Base-by-base conservation (phyloP, 2,888 invertebrate species). In the Pteria penguin region DNA sequence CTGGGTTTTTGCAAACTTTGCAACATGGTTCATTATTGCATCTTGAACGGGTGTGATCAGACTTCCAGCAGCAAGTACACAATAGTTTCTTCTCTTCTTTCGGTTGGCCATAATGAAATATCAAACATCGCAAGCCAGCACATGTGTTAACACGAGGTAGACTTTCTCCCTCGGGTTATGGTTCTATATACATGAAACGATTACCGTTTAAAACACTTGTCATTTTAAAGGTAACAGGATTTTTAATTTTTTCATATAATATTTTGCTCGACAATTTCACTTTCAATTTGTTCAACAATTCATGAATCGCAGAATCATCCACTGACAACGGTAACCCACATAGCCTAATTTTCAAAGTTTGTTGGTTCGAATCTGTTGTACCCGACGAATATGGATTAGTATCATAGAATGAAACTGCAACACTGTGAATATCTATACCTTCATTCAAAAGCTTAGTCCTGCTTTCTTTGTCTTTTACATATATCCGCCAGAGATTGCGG, bases 261-360 rank as follows among this genome's bases (percentile, higher is more conserved):
- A n/a, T n/a, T 63, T 33, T 36, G 29, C 63, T 63, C n/a, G 11
- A 31, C 27, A 60, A 60, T 27, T 60, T 60, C 8, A 60, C 29
- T 26, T 31, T 60, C 1, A 22, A 14, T 14, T 63, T 63, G 24
- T 63, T 22, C 24, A 33, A 36, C 24, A 63, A 33, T 63, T 63
- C 63, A n/a, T 32, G 63, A 18, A 33, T 31, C 2, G 36, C 24
- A n/a, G n/a, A n/a, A n/a, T n/a, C n/a, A n/a, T n/a, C n/a, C n/a
- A n/a, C n/a, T n/a, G n/a, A n/a, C n/a, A 63, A 36, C 14, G 63
- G 63, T 18, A 63, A 26, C n/a, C 63, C 63, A 33, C 63, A 63
- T 63, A 63, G 32, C 3, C n/a, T 14, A 2, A 61, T 8, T 61
- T 61, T 27, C 61, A 27, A 61, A n/a, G n/a, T n/a, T n/a, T n/a